Percentiles rank a stretch among this genome's conserved stretches.
phyloP scores from a whole-genome alignment of 2,113 vertebrate species.

The Plotosus lineatus region DNA sequence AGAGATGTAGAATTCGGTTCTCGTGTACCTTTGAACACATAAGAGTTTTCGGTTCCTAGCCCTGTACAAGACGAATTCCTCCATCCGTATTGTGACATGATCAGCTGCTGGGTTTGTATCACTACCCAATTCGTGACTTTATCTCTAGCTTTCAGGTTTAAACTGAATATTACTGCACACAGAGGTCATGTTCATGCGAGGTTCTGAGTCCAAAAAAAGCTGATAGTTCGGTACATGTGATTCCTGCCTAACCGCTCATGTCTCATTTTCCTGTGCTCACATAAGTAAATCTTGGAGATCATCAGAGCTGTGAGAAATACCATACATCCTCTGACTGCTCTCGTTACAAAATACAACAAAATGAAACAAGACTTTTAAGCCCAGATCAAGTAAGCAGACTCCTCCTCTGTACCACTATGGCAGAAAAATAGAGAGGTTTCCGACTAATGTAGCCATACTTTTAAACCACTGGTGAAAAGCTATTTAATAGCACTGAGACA shows the following conservation, averaged over 20 bases:
- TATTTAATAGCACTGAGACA: too few species aligned
- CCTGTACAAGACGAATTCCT: background rate
- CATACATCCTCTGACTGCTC: too few species aligned
- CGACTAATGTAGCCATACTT: too few species aligned
- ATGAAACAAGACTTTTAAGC: too few species aligned
- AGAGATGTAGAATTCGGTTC: background rate
- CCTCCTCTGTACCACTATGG: too few species aligned
- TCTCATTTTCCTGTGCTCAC: background rate
- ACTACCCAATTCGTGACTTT: background rate
- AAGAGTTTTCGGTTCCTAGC: background rate
- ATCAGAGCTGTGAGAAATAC: too few species aligned
- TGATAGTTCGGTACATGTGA: background rate
- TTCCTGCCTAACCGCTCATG: background rate
- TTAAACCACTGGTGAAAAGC: too few species aligned
- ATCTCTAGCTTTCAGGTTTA: background rate
- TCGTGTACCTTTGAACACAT: background rate
- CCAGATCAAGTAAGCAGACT: too few species aligned
- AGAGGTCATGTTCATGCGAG: background rate
- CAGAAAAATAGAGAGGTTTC: too few species aligned
- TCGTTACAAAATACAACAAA: too few species aligned
- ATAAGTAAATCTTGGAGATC: too few species aligned
- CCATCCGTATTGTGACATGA: background rate
- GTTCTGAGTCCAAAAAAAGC: background rate
- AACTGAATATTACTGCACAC: background rate
- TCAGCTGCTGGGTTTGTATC: background rate